Percentiles rank a stretch among this genome's conserved stretches.
phyloP scores from a whole-genome alignment of 2,888 invertebrate genomes.

The Gastrophysa polygoni region DNA sequence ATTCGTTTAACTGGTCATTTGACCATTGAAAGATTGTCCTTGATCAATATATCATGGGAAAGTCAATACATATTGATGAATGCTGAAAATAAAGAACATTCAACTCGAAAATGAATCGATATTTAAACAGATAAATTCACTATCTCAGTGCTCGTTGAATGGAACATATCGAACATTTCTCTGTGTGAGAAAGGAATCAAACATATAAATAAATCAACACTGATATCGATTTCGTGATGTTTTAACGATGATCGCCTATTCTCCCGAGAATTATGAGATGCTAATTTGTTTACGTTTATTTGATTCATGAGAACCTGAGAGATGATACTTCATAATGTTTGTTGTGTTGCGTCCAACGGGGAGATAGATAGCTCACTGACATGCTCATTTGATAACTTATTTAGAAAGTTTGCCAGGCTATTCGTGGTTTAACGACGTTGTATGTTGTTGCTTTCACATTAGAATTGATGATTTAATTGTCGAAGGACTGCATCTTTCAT shows the following conservation, averaged over 20 bases:
- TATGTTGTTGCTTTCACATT: background rate
- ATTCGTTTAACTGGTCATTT: too few species aligned
- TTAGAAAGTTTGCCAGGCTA: constrained; percentile 21
- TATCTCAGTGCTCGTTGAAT: too few species aligned
- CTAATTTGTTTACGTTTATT: background rate
- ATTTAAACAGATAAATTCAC: too few species aligned
- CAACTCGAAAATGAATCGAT: too few species aligned
- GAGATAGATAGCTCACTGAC: constrained; percentile 48
- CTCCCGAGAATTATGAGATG: background rate
- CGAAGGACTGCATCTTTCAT: background rate
- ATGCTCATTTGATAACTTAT: constrained; percentile 45
- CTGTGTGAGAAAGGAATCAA: background rate
- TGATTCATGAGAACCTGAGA: background rate
- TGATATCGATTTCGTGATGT: background rate
- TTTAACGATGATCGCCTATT: background rate
- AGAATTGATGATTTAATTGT: background rate
- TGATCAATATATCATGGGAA: too few species aligned
- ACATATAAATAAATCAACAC: background rate
- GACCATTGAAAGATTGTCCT: too few species aligned
- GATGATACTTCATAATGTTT: background rate
- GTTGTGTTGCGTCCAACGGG: background rate
- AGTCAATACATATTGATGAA: too few species aligned
- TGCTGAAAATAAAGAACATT: too few species aligned
- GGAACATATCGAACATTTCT: too few species aligned
- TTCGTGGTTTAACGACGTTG: background rate